Conservation (phyloP, 1,140 invertebrate genomes). For the Orchestia grillus region DNA sequence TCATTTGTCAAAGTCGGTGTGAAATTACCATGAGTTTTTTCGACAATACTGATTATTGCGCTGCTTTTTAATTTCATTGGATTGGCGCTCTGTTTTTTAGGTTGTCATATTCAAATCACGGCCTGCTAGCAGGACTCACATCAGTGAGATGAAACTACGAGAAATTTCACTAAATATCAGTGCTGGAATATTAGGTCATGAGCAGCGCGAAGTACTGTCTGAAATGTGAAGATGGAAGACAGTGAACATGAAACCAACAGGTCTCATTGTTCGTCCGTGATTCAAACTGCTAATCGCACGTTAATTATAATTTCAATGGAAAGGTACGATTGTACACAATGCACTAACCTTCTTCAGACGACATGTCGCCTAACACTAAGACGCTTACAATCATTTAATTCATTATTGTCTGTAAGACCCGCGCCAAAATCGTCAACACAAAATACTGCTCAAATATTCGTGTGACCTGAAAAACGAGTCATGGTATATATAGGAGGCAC, state of each 20-base stretch:
- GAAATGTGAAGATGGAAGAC: neutral
- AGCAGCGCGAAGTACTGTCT: neutral
- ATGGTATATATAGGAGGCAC: neutral
- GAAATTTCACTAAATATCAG: too few species aligned
- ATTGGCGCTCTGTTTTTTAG: too few species aligned
- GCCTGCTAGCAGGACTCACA: too few species aligned
- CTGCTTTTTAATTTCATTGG: too few species aligned
- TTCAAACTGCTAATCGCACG: neutral
- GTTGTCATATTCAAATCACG: too few species aligned
- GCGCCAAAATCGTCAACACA: neutral
- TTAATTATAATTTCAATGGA: neutral
- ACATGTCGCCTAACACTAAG: neutral
- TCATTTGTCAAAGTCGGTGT: too few species aligned
- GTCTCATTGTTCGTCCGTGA: neutral
- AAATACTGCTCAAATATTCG: neutral
- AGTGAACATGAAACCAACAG: neutral
- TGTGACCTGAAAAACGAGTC: neutral
- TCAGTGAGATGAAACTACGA: too few species aligned
- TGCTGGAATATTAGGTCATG: neutral
- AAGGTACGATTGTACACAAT: too few species aligned
- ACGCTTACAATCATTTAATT: neutral
- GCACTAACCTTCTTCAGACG: neutral
- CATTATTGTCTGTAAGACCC: neutral
- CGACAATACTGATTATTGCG: too few species aligned
- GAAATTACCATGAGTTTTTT: too few species aligned